These are phyloP conservation scores for Glossosoma conforme DNA, from an alignment of 1,140 invertebrate genomes.

Conservation along the genomic window DNA sequence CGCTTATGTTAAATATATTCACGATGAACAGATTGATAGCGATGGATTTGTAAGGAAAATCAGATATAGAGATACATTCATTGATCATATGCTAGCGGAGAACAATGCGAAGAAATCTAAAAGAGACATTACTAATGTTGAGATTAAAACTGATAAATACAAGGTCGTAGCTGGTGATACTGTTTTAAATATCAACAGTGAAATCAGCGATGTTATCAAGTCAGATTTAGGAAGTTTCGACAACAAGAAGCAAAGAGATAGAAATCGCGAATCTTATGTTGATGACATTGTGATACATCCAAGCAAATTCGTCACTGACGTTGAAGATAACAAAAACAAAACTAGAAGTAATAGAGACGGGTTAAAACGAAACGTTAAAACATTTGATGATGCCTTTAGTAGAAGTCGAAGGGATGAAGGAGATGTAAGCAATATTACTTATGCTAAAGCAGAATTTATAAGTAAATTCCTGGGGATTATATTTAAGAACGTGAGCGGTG, in stretches of 20 bases:
- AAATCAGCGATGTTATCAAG: constrained; percentile 24
- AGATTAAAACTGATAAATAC: too few relatives aligned
- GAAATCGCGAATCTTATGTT: constrained; percentile 16
- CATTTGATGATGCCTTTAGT: too few relatives aligned
- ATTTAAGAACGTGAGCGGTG: too few relatives aligned
- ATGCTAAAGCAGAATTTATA: background rate
- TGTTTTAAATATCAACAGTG: constrained; percentile 18
- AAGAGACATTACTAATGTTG: too few relatives aligned
- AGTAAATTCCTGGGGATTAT: background rate
- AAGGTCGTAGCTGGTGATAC: constrained; percentile 23
- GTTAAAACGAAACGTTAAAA: background rate
- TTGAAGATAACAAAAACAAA: constrained; percentile 1
- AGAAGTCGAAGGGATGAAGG: background rate
- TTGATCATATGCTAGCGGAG: too few relatives aligned
- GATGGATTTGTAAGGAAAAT: too few relatives aligned
- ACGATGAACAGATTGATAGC: too few relatives aligned
- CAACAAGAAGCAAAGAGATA: background rate
- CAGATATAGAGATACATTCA: too few relatives aligned
- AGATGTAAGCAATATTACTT: background rate
- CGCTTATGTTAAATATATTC: too few relatives aligned
- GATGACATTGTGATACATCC: constrained; percentile 24
- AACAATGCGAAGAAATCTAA: too few relatives aligned
- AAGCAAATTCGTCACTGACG: constrained; percentile 16
- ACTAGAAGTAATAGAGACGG: background rate
- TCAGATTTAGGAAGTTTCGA: constrained; percentile 13